Conservation (phyloP, 2,888 invertebrate species). For the Pyralis farinalis region DNA sequence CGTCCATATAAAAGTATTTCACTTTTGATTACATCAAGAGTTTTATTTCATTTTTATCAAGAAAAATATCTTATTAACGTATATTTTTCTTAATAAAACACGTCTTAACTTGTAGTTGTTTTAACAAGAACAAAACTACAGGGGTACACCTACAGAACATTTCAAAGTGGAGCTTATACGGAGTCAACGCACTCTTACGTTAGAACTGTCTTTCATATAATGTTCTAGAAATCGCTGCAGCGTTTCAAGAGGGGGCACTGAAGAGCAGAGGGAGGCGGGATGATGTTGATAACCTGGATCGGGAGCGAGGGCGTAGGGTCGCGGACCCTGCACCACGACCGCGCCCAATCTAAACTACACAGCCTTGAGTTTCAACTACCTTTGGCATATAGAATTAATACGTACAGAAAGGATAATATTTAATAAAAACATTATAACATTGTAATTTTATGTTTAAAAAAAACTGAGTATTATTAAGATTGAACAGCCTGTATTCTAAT, state of each 20-base stretch:
- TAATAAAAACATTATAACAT: too few species aligned
- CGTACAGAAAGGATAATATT: slow-evolving; percentile 19
- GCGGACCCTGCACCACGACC: slow-evolving; percentile 60
- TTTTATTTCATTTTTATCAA: too few species aligned
- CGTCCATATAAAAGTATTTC: too few species aligned
- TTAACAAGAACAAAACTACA: not conserved
- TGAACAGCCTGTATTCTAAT: too few species aligned
- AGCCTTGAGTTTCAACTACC: slow-evolving; percentile 37
- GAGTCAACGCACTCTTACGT: slow-evolving; percentile 69
- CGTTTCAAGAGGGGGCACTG: slow-evolving; percentile 40
- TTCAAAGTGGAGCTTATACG: slow-evolving; percentile 24
- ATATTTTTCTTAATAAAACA: not conserved
- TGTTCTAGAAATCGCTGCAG: slow-evolving; percentile 73
- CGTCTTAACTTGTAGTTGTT: not conserved
- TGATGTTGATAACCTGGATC: slow-evolving; percentile 76
- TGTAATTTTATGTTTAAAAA: too few species aligned
- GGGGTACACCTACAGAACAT: slow-evolving; percentile 19
- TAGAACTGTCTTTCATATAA: slow-evolving; percentile 60
- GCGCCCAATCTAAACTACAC: slow-evolving; percentile 54
- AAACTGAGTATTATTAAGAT: too few species aligned
- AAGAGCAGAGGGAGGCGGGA: slow-evolving; percentile 41
- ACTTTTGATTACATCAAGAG: too few species aligned
- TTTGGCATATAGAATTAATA: slow-evolving; percentile 23
- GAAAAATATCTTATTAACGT: too few species aligned
- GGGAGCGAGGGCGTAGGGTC: slow-evolving; percentile 73